These are phyloP conservation scores for Tetraneura akinire DNA, from an alignment of 1,140 invertebrate genomes.

Conservation along the genomic window DNA sequence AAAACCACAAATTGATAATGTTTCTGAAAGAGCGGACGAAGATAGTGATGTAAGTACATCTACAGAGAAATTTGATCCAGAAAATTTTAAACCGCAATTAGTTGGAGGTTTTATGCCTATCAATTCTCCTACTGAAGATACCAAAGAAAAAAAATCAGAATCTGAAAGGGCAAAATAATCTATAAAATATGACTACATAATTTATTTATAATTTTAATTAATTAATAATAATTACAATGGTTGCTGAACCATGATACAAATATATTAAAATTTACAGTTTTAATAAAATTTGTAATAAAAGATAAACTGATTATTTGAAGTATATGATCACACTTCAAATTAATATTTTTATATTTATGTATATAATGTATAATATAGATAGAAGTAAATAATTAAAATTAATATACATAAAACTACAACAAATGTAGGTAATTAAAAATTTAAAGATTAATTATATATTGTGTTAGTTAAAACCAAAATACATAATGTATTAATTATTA, in stretches of 20 bases:
- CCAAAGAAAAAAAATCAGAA: conserved; percentile 29
- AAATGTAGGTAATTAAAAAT: neutral
- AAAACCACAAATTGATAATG: conserved; percentile 53
- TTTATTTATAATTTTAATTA: too few species aligned
- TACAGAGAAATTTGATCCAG: conserved; percentile 63
- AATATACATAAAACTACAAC: neutral
- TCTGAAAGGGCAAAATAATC: conserved; percentile 17
- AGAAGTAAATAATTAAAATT: conserved; percentile 1
- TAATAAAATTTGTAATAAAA: neutral
- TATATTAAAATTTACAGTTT: too few species aligned
- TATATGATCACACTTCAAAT: neutral
- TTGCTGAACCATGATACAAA: too few species aligned
- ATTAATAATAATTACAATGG: too few species aligned
- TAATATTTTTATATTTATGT: neutral
- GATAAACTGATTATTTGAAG: neutral
- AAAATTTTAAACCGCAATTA: conserved; percentile 70
- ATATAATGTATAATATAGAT: conserved; percentile 37
- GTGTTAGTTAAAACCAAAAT: too few species aligned
- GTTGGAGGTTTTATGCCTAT: conserved; percentile 72
- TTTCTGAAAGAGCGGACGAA: conserved; percentile 57
- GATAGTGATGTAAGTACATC: neutral
- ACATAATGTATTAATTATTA: too few species aligned
- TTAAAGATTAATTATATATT: neutral
- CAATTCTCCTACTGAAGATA: conserved; percentile 51
- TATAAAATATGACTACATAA: neutral